A percentile compares a stretch with the other conserved stretches of the same genome.
Conservation (phyloP, 2,888 invertebrate species). For the Plebejus melissa region DNA sequence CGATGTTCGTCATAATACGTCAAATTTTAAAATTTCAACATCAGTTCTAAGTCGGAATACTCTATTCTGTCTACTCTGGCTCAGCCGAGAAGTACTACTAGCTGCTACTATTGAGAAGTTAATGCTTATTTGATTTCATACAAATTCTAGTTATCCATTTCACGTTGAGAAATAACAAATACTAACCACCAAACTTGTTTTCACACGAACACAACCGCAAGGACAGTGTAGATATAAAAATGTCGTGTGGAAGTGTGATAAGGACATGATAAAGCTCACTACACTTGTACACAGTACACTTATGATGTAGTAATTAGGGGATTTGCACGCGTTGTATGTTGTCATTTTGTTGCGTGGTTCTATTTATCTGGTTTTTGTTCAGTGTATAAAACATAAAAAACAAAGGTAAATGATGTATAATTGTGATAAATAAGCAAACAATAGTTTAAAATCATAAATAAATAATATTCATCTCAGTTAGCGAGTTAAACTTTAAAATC, state of each 20-base stretch:
- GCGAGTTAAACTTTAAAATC: too few species aligned
- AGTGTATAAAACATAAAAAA: background rate
- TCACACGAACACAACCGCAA: background rate
- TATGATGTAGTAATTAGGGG: background rate
- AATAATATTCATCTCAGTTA: too few species aligned
- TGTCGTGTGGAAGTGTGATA: constrained; percentile 11
- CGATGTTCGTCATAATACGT: too few species aligned
- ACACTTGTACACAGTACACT: too few species aligned
- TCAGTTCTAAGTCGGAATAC: too few species aligned
- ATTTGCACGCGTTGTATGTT: background rate
- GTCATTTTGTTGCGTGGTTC: background rate
- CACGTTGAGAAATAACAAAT: background rate
- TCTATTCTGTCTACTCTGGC: too few species aligned
- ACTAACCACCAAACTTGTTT: background rate
- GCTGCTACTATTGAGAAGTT: too few species aligned
- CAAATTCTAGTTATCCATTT: background rate
- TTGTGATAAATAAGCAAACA: too few species aligned
- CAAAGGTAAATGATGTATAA: background rate
- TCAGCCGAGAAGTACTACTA: too few species aligned
- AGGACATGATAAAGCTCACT: background rate
- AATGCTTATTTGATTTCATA: background rate
- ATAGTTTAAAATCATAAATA: too few species aligned
- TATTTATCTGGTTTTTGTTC: too few species aligned
- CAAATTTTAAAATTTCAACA: too few species aligned
- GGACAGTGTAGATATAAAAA: background rate